Percentiles rank a stretch among this genome's conserved stretches.
Conservation (phyloP, 2,113 vertebrate species). For the Phasianus colchicus region DNA sequence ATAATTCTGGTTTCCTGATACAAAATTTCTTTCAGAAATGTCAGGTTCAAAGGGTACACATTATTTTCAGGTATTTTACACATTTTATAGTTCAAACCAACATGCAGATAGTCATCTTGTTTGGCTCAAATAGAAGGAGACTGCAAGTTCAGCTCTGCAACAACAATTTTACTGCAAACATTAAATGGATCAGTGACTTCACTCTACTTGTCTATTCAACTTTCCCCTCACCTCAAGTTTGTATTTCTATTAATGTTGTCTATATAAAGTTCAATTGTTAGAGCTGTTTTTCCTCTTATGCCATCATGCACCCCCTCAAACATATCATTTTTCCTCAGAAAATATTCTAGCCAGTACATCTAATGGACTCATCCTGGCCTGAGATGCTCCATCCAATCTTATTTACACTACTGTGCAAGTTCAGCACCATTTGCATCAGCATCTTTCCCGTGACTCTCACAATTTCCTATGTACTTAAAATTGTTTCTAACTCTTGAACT, state of each 20-base stretch:
- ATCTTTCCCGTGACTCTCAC: neutral
- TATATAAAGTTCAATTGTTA: neutral
- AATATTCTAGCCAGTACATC: neutral
- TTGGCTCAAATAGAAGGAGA: constrained; percentile 65
- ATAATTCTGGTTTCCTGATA: neutral
- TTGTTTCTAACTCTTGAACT: neutral
- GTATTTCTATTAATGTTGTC: neutral
- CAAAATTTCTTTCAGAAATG: neutral
- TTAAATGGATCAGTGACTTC: neutral
- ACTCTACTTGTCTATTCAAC: neutral
- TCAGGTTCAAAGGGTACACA: neutral
- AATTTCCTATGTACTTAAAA: neutral
- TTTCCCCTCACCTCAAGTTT: neutral
- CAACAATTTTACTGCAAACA: constrained; percentile 61
- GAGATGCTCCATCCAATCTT: neutral
- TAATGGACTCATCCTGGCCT: neutral
- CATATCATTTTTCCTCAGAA: neutral
- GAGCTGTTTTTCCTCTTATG: neutral
- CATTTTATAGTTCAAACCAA: constrained; percentile 52
- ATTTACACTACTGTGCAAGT: neutral
- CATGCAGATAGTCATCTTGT: constrained; percentile 47
- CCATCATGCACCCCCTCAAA: neutral
- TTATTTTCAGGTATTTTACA: constrained; percentile 56
- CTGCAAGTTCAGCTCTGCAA: constrained; percentile 61
- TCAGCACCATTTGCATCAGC: neutral